phyloP scores from a whole-genome alignment of 2,797 vertebrate species.

The Microctenopoma steveboyesi region DNA sequence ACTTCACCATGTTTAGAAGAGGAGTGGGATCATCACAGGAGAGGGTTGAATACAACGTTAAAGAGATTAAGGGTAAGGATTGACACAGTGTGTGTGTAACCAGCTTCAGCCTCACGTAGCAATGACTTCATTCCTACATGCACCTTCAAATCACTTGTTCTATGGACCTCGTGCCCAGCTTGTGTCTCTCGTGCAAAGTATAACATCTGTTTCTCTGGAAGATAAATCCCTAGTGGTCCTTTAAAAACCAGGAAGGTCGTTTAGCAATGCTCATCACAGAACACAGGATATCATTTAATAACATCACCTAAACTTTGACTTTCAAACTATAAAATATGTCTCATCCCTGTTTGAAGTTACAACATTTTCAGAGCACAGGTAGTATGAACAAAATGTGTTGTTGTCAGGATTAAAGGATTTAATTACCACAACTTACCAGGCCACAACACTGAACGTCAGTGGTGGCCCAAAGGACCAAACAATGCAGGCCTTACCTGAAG shows the following conservation, averaged over 20 bases:
- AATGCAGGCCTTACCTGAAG: too few species aligned
- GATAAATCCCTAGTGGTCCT: slow-evolving; percentile 1
- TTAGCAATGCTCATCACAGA: slow-evolving; percentile 2
- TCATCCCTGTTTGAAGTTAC: too few species aligned
- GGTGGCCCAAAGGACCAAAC: too few species aligned
- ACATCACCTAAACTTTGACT: too few species aligned
- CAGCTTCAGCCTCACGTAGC: not conserved
- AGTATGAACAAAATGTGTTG: too few species aligned
- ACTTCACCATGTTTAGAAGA: not conserved
- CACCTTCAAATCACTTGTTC: slow-evolving; percentile 5
- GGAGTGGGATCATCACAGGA: not conserved
- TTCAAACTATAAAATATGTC: too few species aligned
- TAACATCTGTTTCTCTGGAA: slow-evolving; percentile 17
- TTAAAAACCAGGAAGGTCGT: not conserved
- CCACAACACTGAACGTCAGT: too few species aligned
- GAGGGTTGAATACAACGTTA: too few species aligned
- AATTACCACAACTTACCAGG: too few species aligned
- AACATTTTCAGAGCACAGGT: too few species aligned
- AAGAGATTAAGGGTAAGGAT: too few species aligned
- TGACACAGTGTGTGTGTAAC: not conserved
- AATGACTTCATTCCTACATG: not conserved
- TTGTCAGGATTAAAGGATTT: too few species aligned
- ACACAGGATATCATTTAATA: not conserved
- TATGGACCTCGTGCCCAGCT: not conserved
- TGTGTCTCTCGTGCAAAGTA: slow-evolving; percentile 1